phyloP scores from a whole-genome alignment of 1,140 invertebrate species.

The Scaptomyza hsui region DNA sequence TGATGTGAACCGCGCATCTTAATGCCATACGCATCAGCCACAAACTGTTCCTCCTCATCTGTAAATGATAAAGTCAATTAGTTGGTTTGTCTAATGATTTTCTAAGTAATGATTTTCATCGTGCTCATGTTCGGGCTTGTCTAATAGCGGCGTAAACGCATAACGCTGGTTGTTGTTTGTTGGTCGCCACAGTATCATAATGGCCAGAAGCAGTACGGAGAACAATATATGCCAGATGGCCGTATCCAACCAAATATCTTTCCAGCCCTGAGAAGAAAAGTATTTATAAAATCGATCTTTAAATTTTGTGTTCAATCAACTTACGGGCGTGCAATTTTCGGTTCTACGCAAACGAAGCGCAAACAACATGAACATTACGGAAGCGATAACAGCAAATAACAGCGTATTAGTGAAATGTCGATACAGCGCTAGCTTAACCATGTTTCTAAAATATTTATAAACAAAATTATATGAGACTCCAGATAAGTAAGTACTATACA shows the following conservation, averaged over 20 bases:
- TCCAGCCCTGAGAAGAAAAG: slow-evolving; percentile 89
- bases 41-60: slow-evolving; percentile 90
- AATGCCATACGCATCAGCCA: slow-evolving; percentile 93
- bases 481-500: not conserved
- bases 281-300: not conserved
- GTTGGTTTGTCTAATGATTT: not conserved
- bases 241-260: slow-evolving; percentile 95
- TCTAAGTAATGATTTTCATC: slow-evolving; percentile 85
- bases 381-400: slow-evolving; percentile 94
- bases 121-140: slow-evolving; percentile 93
- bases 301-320: slow-evolving; percentile 61
- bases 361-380: slow-evolving; percentile 96
- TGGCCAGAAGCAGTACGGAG: slow-evolving; percentile 93
- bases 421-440: slow-evolving; percentile 95
- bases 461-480: not conserved
- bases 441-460: slow-evolving; percentile 86
- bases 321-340: slow-evolving; percentile 89
- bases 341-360: slow-evolving; percentile 92
- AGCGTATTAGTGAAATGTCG: slow-evolving; percentile 97
- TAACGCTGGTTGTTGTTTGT: slow-evolving; percentile 98
- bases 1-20: slow-evolving; percentile 88
- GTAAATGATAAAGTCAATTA: not conserved
- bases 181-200: slow-evolving; percentile 97
- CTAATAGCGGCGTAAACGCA: slow-evolving; percentile 95
- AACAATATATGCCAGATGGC: slow-evolving; percentile 98